Evolutionary conservation across 2,797 vertebrate genomes (phyloP).

Genomic region (Anguilla megastoma): DNA sequence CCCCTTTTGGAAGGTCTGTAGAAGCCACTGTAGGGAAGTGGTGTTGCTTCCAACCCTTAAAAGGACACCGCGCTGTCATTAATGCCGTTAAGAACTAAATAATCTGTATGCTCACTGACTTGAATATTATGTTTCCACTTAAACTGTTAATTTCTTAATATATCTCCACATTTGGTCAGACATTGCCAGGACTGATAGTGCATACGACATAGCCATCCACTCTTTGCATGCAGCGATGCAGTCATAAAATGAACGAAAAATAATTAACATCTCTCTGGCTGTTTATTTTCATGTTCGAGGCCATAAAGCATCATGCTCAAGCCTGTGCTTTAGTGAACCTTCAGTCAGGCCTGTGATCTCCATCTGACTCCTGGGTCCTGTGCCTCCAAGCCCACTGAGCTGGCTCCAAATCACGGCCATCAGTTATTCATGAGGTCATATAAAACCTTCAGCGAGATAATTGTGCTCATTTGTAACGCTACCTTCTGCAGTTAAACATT

Average conservation of each 20-base stretch:
- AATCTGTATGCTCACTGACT: background rate
- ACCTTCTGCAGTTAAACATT: slow-evolving; percentile 9
- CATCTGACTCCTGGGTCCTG: background rate
- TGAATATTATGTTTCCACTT: background rate
- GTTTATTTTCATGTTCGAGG: background rate
- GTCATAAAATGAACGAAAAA: background rate
- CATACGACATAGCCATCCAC: background rate
- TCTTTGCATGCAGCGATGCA: background rate
- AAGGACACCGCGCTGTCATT: background rate
- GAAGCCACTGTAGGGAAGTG: background rate
- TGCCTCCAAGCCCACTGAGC: background rate
- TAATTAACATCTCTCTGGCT: background rate
- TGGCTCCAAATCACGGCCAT: background rate
- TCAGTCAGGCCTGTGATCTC: background rate
- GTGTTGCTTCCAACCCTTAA: background rate
- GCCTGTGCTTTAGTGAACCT: background rate
- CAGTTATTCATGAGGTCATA: background rate
- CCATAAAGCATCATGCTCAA: background rate
- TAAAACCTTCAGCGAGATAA: background rate
- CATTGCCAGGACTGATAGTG: background rate
- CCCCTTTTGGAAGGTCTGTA: background rate
- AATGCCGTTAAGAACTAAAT: background rate
- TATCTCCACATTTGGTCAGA: background rate
- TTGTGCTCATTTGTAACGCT: slow-evolving; percentile 16
- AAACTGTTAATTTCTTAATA: background rate